Conservation (phyloP, 2,888 invertebrate species). For the Dryobota labecula region DNA sequence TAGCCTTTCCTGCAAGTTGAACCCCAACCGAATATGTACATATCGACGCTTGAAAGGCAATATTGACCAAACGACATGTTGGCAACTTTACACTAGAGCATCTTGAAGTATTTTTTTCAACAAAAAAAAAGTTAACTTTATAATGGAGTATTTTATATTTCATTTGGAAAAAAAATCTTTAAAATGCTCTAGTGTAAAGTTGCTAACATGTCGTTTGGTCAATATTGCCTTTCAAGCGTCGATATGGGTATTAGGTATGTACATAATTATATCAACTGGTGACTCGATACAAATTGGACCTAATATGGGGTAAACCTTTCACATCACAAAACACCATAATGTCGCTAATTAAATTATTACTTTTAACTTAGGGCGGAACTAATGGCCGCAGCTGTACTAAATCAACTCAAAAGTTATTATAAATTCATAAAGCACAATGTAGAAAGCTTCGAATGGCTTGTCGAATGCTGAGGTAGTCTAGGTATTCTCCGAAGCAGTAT, state of each 20-base stretch:
- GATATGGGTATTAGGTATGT: not conserved
- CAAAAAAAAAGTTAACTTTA: no score
- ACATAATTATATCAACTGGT: not conserved
- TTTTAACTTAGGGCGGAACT: not conserved
- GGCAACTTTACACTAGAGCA: no score
- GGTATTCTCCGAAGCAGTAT: slow-evolving; percentile 47
- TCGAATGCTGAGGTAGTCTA: slow-evolving; percentile 23
- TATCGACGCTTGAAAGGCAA: no score
- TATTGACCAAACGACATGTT: no score
- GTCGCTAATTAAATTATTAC: slow-evolving; percentile 1
- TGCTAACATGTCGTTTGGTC: no score
- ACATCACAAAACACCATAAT: not conserved
- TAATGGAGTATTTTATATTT: no score
- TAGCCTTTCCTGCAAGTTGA: not conserved
- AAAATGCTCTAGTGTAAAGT: no score
- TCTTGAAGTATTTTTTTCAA: no score
- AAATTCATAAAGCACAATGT: slow-evolving; percentile 20
- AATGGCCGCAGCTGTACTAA: slow-evolving; percentile 8
- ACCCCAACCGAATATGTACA: no score
- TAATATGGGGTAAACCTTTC: slow-evolving; percentile 5
- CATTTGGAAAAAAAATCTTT: no score
- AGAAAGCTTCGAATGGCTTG: slow-evolving; percentile 30
- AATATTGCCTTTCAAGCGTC: no score
- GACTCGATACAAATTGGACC: slow-evolving; percentile 6
- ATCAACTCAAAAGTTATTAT: slow-evolving; percentile 20